Evolutionary conservation across 2,888 invertebrate species (phyloP), one percentile per base, ranked within the genome.

Genomic region (Mythimna impura): DNA sequence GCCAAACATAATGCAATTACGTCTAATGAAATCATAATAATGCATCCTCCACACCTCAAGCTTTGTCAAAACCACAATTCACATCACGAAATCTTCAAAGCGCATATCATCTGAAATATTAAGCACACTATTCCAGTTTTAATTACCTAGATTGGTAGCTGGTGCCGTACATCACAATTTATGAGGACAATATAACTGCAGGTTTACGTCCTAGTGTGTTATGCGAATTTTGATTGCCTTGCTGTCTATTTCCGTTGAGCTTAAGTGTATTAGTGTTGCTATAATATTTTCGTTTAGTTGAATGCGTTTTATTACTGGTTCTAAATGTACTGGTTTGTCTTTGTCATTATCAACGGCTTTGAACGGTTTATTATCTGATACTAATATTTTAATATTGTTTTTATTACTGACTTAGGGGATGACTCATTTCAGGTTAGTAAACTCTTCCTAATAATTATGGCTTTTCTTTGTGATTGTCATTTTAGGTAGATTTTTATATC

Each of bases 91-190:
- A 74, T 72, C 73, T 60, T 73, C 64, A 75, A 82, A 82, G 73
- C 66, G 73, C 76, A 69, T 82, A 43, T 61, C 68, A 61, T 75
- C 76, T 80, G 74, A 69, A 74, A 80, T 78, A 78, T 75, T 68
- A 83, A 58, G 63, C 76, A 10, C 73, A 83, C 82, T 80, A 86
- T 83, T 66, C 79, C 55, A 72, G 88, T 87, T 90, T 90, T 90
- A 90, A 90, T 90, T 89, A 88, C 88, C 64, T 69, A 86, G 89
- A 90, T 90, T 83, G 85, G 78, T 63, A 66, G 78, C 76, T 83
- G 83, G 76, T 63, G 63, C 76, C 74, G 71, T 43, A 70, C 76
- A 78, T 81, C 64, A 73, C 76, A 83, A 87, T 90, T 90, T 89
- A 90, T 83, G 83, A 78, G 67, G 83, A 83, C 86, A 81, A 88